These are phyloP conservation scores for Malacosoma neustria DNA, from an alignment of 2,888 invertebrate genomes.

Conservation along the genomic window DNA sequence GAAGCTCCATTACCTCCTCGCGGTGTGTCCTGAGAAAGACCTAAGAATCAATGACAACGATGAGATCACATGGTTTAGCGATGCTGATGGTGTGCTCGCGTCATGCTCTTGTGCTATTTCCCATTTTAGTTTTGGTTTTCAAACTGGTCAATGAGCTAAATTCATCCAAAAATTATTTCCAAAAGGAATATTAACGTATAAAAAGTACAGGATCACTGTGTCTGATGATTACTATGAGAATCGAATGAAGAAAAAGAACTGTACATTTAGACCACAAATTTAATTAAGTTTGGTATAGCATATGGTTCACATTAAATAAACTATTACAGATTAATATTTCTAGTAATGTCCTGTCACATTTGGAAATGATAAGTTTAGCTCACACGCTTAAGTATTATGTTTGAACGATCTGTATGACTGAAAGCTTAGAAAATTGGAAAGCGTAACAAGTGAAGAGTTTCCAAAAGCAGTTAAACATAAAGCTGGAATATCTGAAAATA, in stretches of 20 bases:
- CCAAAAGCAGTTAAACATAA: neutral
- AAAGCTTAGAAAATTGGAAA: neutral
- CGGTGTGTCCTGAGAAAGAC: slow-evolving; percentile 71
- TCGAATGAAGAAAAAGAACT: too few species aligned
- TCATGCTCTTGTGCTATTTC: slow-evolving; percentile 34
- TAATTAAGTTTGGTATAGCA: too few species aligned
- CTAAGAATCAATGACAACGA: slow-evolving; percentile 69
- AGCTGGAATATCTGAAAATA: neutral
- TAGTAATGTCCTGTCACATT: too few species aligned
- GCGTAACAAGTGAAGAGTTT: neutral
- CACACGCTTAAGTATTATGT: neutral
- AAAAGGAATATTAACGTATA: too few species aligned
- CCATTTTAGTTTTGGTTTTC: neutral
- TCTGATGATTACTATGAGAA: too few species aligned
- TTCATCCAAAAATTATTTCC: too few species aligned
- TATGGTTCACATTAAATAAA: too few species aligned
- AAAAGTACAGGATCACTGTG: too few species aligned
- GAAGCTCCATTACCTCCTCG: slow-evolving; percentile 67
- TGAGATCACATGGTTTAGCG: slow-evolving; percentile 60
- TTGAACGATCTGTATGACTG: neutral
- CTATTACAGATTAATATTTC: too few species aligned
- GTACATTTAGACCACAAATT: too few species aligned
- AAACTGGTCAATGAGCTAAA: neutral
- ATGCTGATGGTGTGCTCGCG: slow-evolving; percentile 45
- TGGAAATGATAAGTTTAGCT: neutral